Percentiles rank a stretch among this genome's conserved stretches.
phyloP scores from a whole-genome alignment of 2,888 invertebrate species.

The Acleris sparsana region DNA sequence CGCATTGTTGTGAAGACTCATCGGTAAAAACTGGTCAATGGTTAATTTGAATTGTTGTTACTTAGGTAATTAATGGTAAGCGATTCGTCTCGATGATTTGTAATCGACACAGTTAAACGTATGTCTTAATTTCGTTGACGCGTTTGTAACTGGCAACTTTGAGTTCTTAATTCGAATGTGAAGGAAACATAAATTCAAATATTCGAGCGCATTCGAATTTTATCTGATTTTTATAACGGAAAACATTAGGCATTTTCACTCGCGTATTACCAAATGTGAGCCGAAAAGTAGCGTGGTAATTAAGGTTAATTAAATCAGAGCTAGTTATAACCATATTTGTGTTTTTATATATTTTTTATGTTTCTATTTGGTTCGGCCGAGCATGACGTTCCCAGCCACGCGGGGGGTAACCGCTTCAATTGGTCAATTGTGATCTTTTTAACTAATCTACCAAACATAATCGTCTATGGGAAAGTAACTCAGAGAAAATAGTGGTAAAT shows the following conservation, averaged over 20 bases:
- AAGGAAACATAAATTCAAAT: constrained; percentile 21
- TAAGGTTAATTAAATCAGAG: constrained; percentile 73
- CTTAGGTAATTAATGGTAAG: constrained; percentile 35
- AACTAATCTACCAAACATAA: constrained; percentile 22
- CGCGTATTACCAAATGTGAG: constrained; percentile 58
- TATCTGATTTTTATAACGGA: constrained; percentile 41
- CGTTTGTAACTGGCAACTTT: constrained; percentile 16
- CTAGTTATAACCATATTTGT: constrained; percentile 55
- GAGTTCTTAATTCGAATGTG: constrained; percentile 11
- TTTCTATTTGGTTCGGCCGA: constrained; percentile 41
- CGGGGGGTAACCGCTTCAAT: constrained; percentile 39
- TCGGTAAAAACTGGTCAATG: constrained; percentile 41
- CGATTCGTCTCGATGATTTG: constrained; percentile 23
- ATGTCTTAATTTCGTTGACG: constrained; percentile 23
- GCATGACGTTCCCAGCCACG: constrained; percentile 41
- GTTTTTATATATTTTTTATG: constrained; percentile 44
- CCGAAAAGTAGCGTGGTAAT: constrained; percentile 62
- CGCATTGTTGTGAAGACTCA: constrained; percentile 37
- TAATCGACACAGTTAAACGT: constrained; percentile 20
- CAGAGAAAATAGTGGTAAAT: neutral
- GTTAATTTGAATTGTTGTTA: constrained; percentile 45
- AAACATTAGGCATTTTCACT: constrained; percentile 46
- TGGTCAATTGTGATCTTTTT: constrained; percentile 35
- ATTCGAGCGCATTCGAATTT: constrained; percentile 15
- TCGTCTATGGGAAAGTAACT: constrained; percentile 10